Evolutionary conservation across 1,140 invertebrate species (phyloP), one percentile per base, ranked within the genome.

Genomic region (Hirudo medicinalis): DNA sequence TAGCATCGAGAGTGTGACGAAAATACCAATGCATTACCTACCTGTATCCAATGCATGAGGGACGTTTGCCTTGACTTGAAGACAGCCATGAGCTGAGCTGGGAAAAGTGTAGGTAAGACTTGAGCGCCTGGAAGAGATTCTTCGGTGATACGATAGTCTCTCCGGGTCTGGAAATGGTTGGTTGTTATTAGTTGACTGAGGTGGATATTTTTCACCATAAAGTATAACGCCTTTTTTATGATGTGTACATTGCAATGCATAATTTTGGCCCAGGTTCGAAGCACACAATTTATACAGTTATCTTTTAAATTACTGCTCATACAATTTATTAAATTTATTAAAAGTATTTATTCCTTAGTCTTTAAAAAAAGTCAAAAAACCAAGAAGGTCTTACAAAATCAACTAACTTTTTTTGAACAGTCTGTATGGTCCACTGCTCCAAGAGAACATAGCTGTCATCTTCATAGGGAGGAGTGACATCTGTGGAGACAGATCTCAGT

Each of bases 51-150:
- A 87, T 79, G 73, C 85, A 83, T 70, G 84, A 82, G 71, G 85
- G 87, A 74, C 79, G 83, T 70, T 76, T 76, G 70, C 85, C 86
- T 53, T 77, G 76, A 43, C 80, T 84, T 69, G 82, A 84, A 76
- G 84, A 87, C 57, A 87, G 81, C 92, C 92, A 97, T 36, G 92
- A 91, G 27, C 91, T 90, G 63, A 96, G 86, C 83, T 96, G 92
- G 0, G 92, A 95, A 83, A 97, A 97, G 84, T 94, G 91, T n/a
- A 96, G 85, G 79, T 93, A 91, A 8, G 92, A 96, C 69, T 92
- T 86, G 17, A 96, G 88, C n/a, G 92, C 93, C 80, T 92, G 91
- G 74, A 93, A 86, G 72, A 96, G 83, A 80, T 79, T 75, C 69
- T 76, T 74, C 0, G 76, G 75, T 22, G 76, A 72, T 15, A 81